Evolutionary conservation across 2,113 vertebrate genomes (phyloP).

Genomic region (Hippocampus guttulatus): DNA sequence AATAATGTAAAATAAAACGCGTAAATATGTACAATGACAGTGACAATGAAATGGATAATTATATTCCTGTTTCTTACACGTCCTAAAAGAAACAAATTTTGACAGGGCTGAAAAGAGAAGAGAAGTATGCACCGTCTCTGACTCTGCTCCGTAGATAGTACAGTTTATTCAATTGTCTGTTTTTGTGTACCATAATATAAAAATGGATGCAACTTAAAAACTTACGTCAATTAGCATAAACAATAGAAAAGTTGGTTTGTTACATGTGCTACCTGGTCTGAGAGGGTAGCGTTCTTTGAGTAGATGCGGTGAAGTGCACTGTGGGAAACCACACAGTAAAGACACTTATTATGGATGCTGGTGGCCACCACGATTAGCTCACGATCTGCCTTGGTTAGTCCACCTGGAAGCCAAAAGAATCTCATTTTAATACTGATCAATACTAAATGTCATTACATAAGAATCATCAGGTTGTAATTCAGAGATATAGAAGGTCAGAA

Average conservation of each 20-base stretch:
- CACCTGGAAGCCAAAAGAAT: slow-evolving; percentile 54
- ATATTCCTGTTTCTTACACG: background rate
- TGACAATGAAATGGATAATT: background rate
- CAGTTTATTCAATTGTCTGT: background rate
- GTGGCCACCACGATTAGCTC: slow-evolving; percentile 84
- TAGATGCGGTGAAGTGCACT: slow-evolving; percentile 80
- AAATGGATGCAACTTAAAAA: background rate
- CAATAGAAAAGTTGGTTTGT: background rate
- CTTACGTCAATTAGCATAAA: background rate
- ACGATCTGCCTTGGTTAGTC: slow-evolving; percentile 79
- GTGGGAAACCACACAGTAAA: slow-evolving; percentile 81
- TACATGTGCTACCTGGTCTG: slow-evolving; percentile 71
- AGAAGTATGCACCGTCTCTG: background rate
- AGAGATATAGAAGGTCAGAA: background rate
- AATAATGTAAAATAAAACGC: background rate
- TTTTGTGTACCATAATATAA: background rate
- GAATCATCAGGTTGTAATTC: background rate
- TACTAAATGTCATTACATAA: background rate
- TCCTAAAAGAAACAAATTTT: background rate
- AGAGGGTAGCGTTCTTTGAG: slow-evolving; percentile 78
- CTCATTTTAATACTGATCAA: background rate
- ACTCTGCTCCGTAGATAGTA: background rate
- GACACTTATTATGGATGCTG: slow-evolving; percentile 76
- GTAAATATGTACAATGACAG: background rate
- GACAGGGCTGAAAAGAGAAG: background rate